Conservation (phyloP, 1,140 invertebrate species). For the Leptinotarsa texana region DNA sequence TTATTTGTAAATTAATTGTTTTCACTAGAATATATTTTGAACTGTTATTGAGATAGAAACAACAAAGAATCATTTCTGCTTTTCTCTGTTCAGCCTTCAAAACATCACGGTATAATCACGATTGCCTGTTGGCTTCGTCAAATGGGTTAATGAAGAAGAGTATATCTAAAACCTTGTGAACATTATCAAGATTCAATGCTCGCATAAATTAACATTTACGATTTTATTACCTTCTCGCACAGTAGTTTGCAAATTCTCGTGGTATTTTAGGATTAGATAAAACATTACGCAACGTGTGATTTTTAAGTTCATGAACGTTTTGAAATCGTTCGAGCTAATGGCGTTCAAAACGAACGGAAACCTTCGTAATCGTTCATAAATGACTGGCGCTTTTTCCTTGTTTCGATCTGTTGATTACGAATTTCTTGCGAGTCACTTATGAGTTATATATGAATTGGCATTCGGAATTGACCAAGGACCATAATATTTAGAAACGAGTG, state of each 20-base stretch:
- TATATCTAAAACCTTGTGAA: background rate
- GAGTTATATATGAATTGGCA: background rate
- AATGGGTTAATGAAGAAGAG: background rate
- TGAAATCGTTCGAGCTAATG: background rate
- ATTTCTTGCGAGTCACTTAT: background rate
- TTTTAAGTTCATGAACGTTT: too few species aligned
- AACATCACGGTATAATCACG: background rate
- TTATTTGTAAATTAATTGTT: too few species aligned
- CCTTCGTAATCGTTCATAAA: background rate
- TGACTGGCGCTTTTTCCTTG: background rate
- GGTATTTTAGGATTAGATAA: background rate
- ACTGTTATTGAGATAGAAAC: too few species aligned
- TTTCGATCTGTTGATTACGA: constrained; percentile 6
- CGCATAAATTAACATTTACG: background rate
- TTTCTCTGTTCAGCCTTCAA: too few species aligned
- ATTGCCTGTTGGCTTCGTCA: background rate
- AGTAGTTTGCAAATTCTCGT: background rate
- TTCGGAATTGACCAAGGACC: too few species aligned
- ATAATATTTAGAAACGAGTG: too few species aligned
- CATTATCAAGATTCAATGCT: background rate
- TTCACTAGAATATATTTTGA: too few species aligned
- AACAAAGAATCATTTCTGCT: too few species aligned
- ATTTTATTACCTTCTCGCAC: background rate
- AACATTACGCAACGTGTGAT: too few species aligned
- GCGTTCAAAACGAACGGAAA: background rate